These are phyloP conservation scores for Coptotermes formosanus DNA, from an alignment of 1,140 invertebrate genomes.

Conservation along the genomic window DNA sequence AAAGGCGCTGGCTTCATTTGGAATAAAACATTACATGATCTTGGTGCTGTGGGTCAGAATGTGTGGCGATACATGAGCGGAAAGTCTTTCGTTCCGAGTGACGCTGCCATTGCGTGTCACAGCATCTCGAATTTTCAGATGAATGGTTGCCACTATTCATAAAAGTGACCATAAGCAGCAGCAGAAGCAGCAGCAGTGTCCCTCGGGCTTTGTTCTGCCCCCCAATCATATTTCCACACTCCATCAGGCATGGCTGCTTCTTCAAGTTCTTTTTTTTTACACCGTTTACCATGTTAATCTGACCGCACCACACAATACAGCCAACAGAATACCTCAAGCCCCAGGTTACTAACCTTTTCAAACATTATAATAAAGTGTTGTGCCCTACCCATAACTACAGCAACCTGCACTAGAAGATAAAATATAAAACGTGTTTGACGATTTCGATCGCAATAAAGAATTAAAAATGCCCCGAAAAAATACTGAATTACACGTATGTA, in stretches of 20 bases:
- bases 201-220: neutral
- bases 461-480: too few relatives aligned
- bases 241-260: constrained; percentile 5
- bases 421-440: neutral
- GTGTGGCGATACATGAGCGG: neutral
- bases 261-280: neutral
- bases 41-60: neutral
- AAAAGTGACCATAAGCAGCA: neutral
- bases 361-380: constrained; percentile 1
- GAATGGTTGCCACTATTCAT: neutral
- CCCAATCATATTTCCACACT: constrained; percentile 6
- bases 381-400: neutral
- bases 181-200: neutral
- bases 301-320: neutral
- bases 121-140: neutral
- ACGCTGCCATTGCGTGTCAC: neutral
- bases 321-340: neutral
- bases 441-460: too few relatives aligned
- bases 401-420: neutral
- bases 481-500: too few relatives aligned
- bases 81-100: neutral
- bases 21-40: neutral
- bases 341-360: neutral
- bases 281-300: neutral
- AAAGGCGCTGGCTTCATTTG: neutral